Percentiles rank a stretch among this genome's conserved stretches.
phyloP scores from a whole-genome alignment of 1,140 invertebrate genomes.

The Spodoptera litura region DNA sequence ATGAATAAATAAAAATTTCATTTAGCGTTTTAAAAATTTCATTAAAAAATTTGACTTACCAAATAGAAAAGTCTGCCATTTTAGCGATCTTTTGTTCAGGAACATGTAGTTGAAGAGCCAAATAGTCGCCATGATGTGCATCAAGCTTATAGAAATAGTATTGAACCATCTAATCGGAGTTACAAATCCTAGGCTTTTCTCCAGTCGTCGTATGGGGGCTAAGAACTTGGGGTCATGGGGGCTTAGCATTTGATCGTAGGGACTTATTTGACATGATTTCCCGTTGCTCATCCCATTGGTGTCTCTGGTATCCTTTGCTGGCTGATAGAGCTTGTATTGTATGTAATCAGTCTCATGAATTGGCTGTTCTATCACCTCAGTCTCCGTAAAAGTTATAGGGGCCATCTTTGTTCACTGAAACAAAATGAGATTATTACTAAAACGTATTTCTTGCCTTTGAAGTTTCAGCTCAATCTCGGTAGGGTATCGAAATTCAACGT shows the following conservation, averaged over 20 bases:
- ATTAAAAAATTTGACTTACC: conserved; percentile 66
- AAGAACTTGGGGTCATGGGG: conserved; percentile 65
- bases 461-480: too few relatives aligned
- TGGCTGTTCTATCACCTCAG: conserved; percentile 32
- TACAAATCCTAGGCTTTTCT: conserved; percentile 71
- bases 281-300: not conserved
- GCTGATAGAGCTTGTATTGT: conserved; percentile 37
- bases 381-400: conserved; percentile 53
- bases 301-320: conserved; percentile 9
- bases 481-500: not conserved
- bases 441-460: too few relatives aligned
- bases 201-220: conserved; percentile 63
- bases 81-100: conserved; percentile 31
- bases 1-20: too few relatives aligned
- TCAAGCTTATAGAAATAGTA: conserved; percentile 56
- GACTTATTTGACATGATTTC: not conserved
- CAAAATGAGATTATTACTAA: conserved; percentile 14
- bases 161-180: conserved; percentile 73
- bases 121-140: conserved; percentile 57
- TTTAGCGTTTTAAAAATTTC: too few relatives aligned
- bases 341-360: not conserved
- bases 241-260: conserved; percentile 60
- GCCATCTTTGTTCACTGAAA: conserved; percentile 53
- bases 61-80: conserved; percentile 64
- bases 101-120: conserved; percentile 47